Base-by-base conservation (phyloP, 2,797 vertebrate genomes). In the Manis javanica region DNA sequence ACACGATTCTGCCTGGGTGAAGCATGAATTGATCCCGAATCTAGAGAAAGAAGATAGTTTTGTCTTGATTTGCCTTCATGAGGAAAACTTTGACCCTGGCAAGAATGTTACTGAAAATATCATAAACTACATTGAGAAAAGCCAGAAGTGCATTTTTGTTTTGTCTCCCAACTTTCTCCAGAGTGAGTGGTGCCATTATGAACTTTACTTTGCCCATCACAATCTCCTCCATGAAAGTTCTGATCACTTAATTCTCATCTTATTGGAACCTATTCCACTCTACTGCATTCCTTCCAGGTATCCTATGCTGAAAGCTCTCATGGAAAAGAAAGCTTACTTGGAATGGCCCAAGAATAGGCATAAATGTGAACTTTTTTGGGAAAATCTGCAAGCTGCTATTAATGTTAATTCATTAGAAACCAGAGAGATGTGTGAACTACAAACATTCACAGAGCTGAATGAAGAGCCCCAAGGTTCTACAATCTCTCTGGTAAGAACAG, bases 101-200 rank as follows among this genome's bases (percentile, higher is more conserved):
- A 99, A 98, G 96, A 98, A 98, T 0, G 99, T 99, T 2, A 91
- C 99, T 49, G 98, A 99, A 94, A 99, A 99, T 97, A 99, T 99
- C 86, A 98, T 99, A 1, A 96, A 88, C 59, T 99, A 98, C 96
- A 98, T 99, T 64, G 99, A 99, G 97, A 99, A 98, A 96, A 99
- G 99, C 97, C 98, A 98, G 46, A 99, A 98, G 92, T 99, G 98
- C 0, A 98, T 99, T 93, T 99, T 99, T 71, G 98, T 99, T 74
- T 94, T 99, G 89, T 99, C 99, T 39, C 98, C 98, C 75, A 98
- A 99, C 96, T 99, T 99, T 53, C 98, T 99, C 88, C 99, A 99
- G 97, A 99, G 99, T 2, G 99, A 99, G 26, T 99, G 99, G 99
- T 99, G 99, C 89, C 99, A 99, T 97, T 99, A 99, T 2, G 99